Base-by-base conservation (phyloP, 2,797 vertebrate genomes). In the Echiichthys vipera region DNA sequence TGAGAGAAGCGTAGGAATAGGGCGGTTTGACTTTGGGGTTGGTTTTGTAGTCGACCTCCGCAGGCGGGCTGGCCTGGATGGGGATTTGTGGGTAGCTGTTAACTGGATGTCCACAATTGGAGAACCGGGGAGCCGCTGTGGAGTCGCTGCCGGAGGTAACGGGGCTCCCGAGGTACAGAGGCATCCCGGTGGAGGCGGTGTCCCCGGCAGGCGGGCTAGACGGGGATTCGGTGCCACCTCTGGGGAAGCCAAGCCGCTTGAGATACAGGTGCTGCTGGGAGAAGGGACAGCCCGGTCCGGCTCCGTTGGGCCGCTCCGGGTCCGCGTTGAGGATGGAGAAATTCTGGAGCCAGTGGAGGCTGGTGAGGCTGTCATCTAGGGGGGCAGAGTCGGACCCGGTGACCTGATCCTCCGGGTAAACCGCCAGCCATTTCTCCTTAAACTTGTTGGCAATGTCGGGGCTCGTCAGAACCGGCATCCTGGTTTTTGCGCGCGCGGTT, bases 311-410 rank as follows among this genome's bases (percentile, higher is more conserved):
- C 22, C 90, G 91, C 84, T 95, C 94, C 9, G 94, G 93, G 66
- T 94, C 93, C n/a, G 94, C 91, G 68, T 91, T 94, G 43, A 95
- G 82, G 85, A 96, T 96, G 79, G 95, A 96, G 90, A 96, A 96
- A 88, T 96, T 96, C 88, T 96, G 96, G 0, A 96, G 95, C 96
- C 96, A 96, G 83, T 96, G 95, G 27, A 96, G 94, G 84, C 94
- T 96, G 81, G 96, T 96, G 45, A 96, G 94, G 74, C 96, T 96
- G 91, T 96, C 96, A 65, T 96, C 96, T 55, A 94, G 84, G 8
- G 88, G 88, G n/a, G 74, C 74, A 0, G 91, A 86, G 56, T 93
- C 94, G 30, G 75, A 68, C 18, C 81, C 79, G n/a, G 71, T 70
- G 71, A 85, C 84, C 78, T 81, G 89, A 17, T 95, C 94, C 50